Percentiles rank a stretch among this genome's conserved stretches.
These are phyloP conservation scores for Cylloceria caligata DNA, from an alignment of 2,888 invertebrate species.

Conservation along the genomic window DNA sequence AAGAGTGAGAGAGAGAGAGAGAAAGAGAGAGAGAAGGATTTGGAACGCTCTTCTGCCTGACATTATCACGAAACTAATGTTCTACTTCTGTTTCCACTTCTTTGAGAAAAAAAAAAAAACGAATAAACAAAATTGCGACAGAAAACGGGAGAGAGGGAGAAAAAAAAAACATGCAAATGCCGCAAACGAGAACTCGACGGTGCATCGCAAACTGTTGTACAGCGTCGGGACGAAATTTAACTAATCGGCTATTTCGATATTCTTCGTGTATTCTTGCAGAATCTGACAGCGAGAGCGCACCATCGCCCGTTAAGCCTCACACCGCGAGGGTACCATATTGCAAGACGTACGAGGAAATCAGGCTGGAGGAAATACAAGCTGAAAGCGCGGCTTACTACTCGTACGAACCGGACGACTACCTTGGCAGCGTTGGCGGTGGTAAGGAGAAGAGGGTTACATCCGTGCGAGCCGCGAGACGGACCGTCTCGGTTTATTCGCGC, in stretches of 20 bases:
- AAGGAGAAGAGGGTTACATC: slow-evolving; percentile 77
- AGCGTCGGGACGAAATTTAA: slow-evolving; percentile 44
- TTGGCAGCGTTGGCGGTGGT: slow-evolving; percentile 74
- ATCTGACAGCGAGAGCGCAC: slow-evolving; percentile 91
- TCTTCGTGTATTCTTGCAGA: slow-evolving; percentile 90
- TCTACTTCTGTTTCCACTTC: slow-evolving; percentile 31
- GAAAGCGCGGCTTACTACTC: slow-evolving; percentile 91
- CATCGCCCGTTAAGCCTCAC: slow-evolving; percentile 87
- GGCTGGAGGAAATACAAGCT: slow-evolving; percentile 89
- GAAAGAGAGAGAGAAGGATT: slow-evolving; percentile 23
- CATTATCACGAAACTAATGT: slow-evolving; percentile 46
- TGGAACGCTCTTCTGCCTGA: slow-evolving; percentile 32
- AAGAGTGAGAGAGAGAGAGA: not conserved
- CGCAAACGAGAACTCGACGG: slow-evolving; percentile 59
- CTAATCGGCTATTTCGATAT: slow-evolving; percentile 66
- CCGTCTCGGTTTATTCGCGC: slow-evolving; percentile 66
- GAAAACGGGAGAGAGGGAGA: slow-evolving; percentile 51
- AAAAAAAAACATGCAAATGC: slow-evolving; percentile 55
- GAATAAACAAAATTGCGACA: not conserved
- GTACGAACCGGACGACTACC: slow-evolving; percentile 85
- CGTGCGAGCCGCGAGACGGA: slow-evolving; percentile 58
- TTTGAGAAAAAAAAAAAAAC: slow-evolving; percentile 41
- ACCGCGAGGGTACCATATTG: slow-evolving; percentile 83
- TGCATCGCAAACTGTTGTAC: slow-evolving; percentile 43
- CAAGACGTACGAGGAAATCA: slow-evolving; percentile 90